phyloP scores from a whole-genome alignment of 2,888 invertebrate species.

The Syritta pipiens region DNA sequence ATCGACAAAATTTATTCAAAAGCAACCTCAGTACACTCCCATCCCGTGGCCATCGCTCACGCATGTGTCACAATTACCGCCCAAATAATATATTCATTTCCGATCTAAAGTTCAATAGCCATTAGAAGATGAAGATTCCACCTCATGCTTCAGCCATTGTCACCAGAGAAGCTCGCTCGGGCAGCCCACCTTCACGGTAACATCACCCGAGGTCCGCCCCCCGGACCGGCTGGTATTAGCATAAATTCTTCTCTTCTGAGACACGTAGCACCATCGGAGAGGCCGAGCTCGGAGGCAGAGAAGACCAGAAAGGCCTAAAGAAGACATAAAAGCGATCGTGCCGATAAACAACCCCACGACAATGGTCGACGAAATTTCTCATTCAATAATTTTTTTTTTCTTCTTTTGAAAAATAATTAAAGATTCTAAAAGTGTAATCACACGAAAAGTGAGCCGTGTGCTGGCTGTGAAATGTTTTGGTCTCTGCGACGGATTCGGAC shows the following conservation, averaged over 20 bases:
- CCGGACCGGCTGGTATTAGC: conserved; percentile 39
- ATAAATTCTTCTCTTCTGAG: conserved; percentile 57
- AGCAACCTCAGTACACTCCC: neutral
- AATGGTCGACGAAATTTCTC: conserved; percentile 56
- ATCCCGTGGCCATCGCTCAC: neutral
- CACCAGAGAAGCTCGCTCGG: conserved; percentile 7
- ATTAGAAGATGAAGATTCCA: conserved; percentile 42
- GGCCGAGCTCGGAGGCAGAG: neutral
- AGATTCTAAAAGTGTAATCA: conserved; percentile 67
- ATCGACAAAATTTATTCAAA: too few relatives aligned
- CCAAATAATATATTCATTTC: conserved; percentile 29
- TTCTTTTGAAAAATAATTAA: conserved; percentile 69
- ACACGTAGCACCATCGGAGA: conserved; percentile 31
- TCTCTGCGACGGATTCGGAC: conserved; percentile 10
- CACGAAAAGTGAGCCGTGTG: conserved; percentile 53
- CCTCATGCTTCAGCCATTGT: conserved; percentile 8
- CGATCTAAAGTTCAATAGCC: conserved; percentile 49
- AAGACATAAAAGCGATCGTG: conserved; percentile 68
- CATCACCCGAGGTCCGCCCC: too few relatives aligned
- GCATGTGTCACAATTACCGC: neutral
- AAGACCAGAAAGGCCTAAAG: conserved; percentile 55
- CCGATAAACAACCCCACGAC: conserved; percentile 67
- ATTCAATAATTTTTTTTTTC: conserved; percentile 69
- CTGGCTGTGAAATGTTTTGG: conserved; percentile 45
- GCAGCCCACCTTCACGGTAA: conserved; percentile 14